A percentile compares a stretch with the other conserved stretches of the same genome.
Conservation (phyloP, 2,888 invertebrate species). For the Cheilosia vulpina region DNA sequence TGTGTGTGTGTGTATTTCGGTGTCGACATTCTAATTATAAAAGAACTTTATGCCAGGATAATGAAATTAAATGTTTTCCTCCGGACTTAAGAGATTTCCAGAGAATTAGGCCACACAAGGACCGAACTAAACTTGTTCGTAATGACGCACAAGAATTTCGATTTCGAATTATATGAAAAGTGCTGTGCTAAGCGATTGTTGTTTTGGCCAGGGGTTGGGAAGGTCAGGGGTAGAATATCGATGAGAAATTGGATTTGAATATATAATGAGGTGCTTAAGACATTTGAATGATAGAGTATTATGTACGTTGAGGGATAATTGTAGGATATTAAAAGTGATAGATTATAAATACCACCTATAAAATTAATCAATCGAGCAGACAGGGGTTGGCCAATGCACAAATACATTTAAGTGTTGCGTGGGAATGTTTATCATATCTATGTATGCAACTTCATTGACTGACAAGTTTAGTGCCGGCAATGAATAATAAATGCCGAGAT, state of each 20-base stretch:
- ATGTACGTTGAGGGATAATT: slow-evolving; percentile 46
- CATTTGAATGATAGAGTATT: background rate
- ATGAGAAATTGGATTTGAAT: slow-evolving; percentile 56
- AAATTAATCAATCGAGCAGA: background rate
- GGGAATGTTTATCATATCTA: background rate
- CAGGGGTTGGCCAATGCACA: background rate
- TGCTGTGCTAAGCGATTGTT: slow-evolving; percentile 26
- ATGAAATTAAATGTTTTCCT: slow-evolving; percentile 66
- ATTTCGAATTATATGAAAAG: slow-evolving; percentile 33
- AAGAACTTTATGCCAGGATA: slow-evolving; percentile 62
- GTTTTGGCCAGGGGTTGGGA: background rate
- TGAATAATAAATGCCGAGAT: slow-evolving; percentile 44
- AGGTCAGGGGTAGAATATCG: slow-evolving; percentile 59
- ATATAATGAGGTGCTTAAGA: slow-evolving; percentile 63
- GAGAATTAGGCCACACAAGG: slow-evolving; percentile 66
- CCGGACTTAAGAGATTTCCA: slow-evolving; percentile 45
- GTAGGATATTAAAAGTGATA: background rate
- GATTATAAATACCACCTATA: background rate
- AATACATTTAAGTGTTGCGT: background rate
- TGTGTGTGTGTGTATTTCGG: slow-evolving; percentile 6
- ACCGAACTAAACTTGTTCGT: slow-evolving; percentile 62
- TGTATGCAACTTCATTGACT: slow-evolving; percentile 46
- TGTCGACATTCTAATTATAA: slow-evolving; percentile 54
- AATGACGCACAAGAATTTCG: slow-evolving; percentile 68
- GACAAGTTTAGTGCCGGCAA: slow-evolving; percentile 1